Percentiles rank a stretch among this genome's conserved stretches.
Conservation (phyloP, 2,888 invertebrate genomes). For the Ischnus inquisitorius region DNA sequence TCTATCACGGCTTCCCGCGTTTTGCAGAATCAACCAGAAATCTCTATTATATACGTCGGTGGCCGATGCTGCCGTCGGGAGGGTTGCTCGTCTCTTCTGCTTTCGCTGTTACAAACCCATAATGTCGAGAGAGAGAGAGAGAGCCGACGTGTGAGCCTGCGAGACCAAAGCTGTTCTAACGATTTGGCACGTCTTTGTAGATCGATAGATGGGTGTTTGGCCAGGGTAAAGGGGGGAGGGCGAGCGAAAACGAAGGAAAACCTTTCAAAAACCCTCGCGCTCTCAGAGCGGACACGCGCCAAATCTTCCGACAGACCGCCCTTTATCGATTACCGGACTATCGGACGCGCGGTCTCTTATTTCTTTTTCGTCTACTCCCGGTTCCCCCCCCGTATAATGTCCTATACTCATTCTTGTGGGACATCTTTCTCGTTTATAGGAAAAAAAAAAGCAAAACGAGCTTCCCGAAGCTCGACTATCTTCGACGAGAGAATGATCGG, state of each 20-base stretch:
- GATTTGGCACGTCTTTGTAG: constrained; percentile 64
- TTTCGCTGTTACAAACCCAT: constrained; percentile 11
- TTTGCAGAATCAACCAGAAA: constrained; percentile 75
- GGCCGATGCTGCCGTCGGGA: constrained; percentile 1
- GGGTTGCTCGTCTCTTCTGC: constrained; percentile 36
- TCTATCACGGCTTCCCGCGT: constrained; percentile 75
- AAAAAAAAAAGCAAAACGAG: constrained; percentile 7
- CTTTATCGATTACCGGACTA: constrained; percentile 57
- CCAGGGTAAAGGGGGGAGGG: no score
- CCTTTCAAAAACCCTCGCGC: constrained; percentile 30
- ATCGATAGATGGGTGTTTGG: constrained; percentile 61
- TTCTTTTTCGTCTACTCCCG: not conserved
- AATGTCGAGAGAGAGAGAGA: not conserved
- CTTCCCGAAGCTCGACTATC: constrained; percentile 26
- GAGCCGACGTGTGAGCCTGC: constrained; percentile 5
- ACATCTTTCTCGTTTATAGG: constrained; percentile 23
- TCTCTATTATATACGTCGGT: constrained; percentile 73
- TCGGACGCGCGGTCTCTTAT: constrained; percentile 13
- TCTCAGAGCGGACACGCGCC: constrained; percentile 37
- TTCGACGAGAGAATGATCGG: constrained; percentile 39
- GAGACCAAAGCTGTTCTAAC: constrained; percentile 42
- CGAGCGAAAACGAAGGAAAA: not conserved
- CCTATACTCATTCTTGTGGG: constrained; percentile 1
- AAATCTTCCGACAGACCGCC: constrained; percentile 53
- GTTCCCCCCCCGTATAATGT: not conserved